Evolutionary conservation across 2,797 vertebrate genomes (phyloP).

Genomic region (Lophotriccus pileatus): DNA sequence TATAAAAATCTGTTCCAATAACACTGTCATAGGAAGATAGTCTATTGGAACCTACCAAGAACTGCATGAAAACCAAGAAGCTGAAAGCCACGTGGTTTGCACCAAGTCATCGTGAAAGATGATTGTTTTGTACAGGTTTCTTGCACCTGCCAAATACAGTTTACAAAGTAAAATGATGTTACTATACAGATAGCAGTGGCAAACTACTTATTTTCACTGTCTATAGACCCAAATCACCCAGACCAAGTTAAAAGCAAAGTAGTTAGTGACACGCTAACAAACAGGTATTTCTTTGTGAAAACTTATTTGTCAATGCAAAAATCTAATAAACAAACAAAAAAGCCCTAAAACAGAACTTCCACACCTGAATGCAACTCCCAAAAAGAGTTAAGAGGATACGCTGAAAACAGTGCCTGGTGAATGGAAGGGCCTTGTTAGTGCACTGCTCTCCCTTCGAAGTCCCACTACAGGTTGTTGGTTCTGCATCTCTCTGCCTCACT

Average conservation of each 20-base stretch:
- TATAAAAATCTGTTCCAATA: not conserved
- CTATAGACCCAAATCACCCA: not conserved
- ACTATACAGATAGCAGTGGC: not conserved
- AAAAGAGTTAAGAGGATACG: constrained; percentile 87
- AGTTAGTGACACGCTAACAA: not conserved
- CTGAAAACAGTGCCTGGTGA: constrained; percentile 96
- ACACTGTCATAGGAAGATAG: not conserved
- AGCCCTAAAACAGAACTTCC: not conserved
- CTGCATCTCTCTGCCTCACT: constrained; percentile 76
- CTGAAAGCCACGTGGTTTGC: not conserved
- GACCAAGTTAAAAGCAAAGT: not conserved
- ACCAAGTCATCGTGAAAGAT: not conserved
- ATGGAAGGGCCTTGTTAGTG: constrained; percentile 90
- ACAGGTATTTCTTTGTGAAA: not conserved
- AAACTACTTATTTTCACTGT: not conserved
- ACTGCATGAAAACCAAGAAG: not conserved
- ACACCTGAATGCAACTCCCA: not conserved
- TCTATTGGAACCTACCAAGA: not conserved
- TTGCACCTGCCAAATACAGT: not conserved
- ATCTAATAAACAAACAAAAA: not conserved
- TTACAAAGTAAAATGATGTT: not conserved
- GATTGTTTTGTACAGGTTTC: not conserved
- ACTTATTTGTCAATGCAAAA: not conserved
- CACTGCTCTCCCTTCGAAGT: constrained; percentile 88
- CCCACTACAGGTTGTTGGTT: constrained; percentile 84